Evolutionary conservation across 2,113 vertebrate species (phyloP).

Genomic region (Holacanthus passer): DNA sequence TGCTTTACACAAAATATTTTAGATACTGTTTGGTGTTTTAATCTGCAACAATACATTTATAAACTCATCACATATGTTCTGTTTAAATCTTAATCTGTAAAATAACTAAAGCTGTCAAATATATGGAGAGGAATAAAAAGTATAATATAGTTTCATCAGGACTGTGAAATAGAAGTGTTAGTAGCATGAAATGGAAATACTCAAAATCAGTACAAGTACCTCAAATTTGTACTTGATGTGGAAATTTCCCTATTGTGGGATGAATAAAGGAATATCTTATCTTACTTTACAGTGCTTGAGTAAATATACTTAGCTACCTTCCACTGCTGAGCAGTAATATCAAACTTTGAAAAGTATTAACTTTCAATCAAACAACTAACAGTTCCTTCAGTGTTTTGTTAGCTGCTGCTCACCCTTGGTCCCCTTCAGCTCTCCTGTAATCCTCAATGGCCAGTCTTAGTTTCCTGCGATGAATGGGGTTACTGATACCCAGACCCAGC

Average conservation of each 20-base stretch:
- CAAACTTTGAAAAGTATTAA: neutral
- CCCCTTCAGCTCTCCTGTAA: conserved; percentile 88
- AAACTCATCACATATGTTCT: too few relatives aligned
- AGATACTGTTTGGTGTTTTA: too few relatives aligned
- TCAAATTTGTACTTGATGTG: neutral
- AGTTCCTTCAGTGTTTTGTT: neutral
- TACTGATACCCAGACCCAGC: conserved; percentile 86
- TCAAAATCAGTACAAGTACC: neutral
- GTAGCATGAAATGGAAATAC: neutral
- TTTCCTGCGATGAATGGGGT: conserved; percentile 89
- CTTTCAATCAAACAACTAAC: neutral
- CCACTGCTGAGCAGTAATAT: neutral
- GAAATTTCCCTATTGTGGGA: too few relatives aligned
- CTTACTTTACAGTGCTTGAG: neutral
- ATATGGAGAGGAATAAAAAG: neutral
- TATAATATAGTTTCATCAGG: neutral
- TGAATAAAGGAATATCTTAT: too few relatives aligned
- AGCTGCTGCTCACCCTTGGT: conserved; percentile 82
- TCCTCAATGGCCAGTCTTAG: conserved; percentile 91
- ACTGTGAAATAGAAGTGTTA: neutral
- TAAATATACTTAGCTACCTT: neutral
- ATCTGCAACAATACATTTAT: too few relatives aligned
- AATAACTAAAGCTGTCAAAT: neutral
- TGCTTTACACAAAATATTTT: too few relatives aligned
- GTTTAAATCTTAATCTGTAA: neutral